These are phyloP conservation scores for Hypolimnas misippus DNA, from an alignment of 2,888 invertebrate genomes.

Conservation along the genomic window DNA sequence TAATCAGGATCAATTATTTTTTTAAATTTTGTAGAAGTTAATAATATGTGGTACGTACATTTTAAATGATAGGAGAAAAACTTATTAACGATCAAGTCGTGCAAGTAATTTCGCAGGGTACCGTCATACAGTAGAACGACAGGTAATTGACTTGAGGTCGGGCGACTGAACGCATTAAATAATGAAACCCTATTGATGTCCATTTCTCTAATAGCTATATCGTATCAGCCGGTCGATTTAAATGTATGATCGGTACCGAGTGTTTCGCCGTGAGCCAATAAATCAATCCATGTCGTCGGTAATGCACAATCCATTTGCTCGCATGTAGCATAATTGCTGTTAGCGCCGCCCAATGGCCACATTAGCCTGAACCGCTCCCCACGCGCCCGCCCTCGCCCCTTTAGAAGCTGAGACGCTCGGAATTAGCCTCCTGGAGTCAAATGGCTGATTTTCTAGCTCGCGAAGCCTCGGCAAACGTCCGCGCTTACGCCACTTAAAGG, in stretches of 20 bases:
- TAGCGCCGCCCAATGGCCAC: slow-evolving; percentile 80
- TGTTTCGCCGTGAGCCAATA: slow-evolving; percentile 60
- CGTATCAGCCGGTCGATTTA: slow-evolving; percentile 60
- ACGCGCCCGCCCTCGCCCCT: slow-evolving; percentile 56
- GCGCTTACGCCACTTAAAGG: slow-evolving; percentile 83
- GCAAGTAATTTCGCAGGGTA: slow-evolving; percentile 60
- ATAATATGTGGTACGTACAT: no score
- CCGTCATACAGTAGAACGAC: slow-evolving; percentile 53
- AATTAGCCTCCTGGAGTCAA: slow-evolving; percentile 71
- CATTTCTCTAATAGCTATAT: slow-evolving; percentile 69
- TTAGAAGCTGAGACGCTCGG: slow-evolving; percentile 56
- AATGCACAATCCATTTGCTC: slow-evolving; percentile 81
- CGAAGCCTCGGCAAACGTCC: slow-evolving; percentile 78
- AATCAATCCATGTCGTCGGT: slow-evolving; percentile 80
- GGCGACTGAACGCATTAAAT: slow-evolving; percentile 64
- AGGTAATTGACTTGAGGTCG: slow-evolving; percentile 62
- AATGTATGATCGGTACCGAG: slow-evolving; percentile 56
- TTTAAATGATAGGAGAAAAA: background rate
- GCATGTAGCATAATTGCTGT: slow-evolving; percentile 80
- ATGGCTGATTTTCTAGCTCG: slow-evolving; percentile 83
- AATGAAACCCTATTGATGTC: slow-evolving; percentile 57
- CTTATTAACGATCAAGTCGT: slow-evolving; percentile 5
- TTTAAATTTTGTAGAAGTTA: no score
- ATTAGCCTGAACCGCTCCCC: slow-evolving; percentile 72
- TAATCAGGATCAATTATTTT: no score